Percentiles rank a stretch among this genome's conserved stretches.
Conservation (phyloP, 2,888 invertebrate species). For the Tenthredo amoena region DNA sequence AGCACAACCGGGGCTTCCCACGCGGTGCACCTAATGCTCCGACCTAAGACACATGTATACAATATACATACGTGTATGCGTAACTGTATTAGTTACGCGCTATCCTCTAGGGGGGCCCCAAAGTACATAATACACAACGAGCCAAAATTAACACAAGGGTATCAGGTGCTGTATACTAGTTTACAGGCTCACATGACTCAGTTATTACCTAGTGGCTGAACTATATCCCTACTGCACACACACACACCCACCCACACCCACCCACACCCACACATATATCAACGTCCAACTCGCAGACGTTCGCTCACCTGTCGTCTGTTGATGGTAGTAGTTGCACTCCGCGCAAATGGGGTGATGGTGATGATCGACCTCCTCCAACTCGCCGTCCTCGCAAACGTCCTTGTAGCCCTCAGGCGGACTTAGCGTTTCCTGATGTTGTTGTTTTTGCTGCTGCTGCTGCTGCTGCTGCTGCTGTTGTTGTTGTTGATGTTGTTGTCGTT, state of each 20-base stretch:
- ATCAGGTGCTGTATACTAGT: conserved; percentile 42
- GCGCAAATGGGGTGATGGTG: conserved; percentile 82
- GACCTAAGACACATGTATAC: background rate
- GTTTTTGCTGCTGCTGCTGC: conserved; percentile 59
- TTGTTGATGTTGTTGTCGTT: conserved; percentile 14
- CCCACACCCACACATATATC: background rate
- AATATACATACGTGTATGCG: background rate
- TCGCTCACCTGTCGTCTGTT: conserved; percentile 79
- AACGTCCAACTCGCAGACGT: background rate
- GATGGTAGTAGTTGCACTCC: conserved; percentile 81
- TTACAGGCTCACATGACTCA: conserved; percentile 23
- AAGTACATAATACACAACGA: conserved; percentile 20
- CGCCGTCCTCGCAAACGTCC: conserved; percentile 86
- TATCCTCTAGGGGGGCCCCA: conserved; percentile 20
- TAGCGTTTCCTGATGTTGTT: conserved; percentile 85
- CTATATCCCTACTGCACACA: background rate
- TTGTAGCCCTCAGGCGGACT: conserved; percentile 96
- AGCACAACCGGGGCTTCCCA: conserved; percentile 51
- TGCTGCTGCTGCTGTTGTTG: conserved; percentile 59
- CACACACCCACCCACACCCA: too few species aligned
- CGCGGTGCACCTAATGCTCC: conserved; percentile 50
- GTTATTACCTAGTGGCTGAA: background rate
- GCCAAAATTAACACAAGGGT: conserved; percentile 34
- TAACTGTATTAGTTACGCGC: background rate
- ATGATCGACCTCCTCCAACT: conserved; percentile 81